Percentiles rank a stretch among this genome's conserved stretches.
Evolutionary conservation across 2,797 vertebrate species (phyloP).

Genomic region (Takifugu rubripes): DNA sequence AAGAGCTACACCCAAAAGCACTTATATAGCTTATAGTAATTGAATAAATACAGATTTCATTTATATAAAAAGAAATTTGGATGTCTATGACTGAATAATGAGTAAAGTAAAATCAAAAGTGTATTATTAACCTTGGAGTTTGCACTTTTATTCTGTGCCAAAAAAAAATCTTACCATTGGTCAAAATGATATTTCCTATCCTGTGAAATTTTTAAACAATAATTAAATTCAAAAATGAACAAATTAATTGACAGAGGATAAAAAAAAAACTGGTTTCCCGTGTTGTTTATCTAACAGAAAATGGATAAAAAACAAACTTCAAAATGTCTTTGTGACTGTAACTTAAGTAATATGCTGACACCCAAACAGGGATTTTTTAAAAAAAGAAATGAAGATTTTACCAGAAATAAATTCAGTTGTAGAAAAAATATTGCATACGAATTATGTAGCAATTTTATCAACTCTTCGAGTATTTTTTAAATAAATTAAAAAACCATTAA

Average conservation of each 20-base stretch:
- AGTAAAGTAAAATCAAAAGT: too few relatives aligned
- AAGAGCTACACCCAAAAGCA: too few relatives aligned
- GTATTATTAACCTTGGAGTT: too few relatives aligned
- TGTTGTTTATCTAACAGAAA: constrained; percentile 8
- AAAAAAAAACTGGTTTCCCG: background rate
- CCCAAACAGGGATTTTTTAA: background rate
- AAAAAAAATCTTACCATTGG: background rate
- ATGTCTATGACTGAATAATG: background rate
- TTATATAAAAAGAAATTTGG: background rate
- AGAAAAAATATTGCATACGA: constrained; percentile 7
- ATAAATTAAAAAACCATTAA: too few relatives aligned
- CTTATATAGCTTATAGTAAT: background rate
- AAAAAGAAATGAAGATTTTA: background rate
- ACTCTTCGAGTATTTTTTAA: background rate
- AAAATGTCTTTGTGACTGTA: too few relatives aligned
- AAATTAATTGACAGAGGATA: background rate
- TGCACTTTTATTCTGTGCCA: background rate
- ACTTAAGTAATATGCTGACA: constrained; percentile 5
- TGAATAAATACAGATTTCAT: background rate
- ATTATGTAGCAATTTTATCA: constrained; percentile 14
- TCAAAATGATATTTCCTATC: constrained; percentile 3
- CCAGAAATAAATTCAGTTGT: background rate
- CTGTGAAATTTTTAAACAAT: background rate
- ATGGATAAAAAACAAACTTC: too few relatives aligned
- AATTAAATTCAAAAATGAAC: constrained; percentile 11